phyloP scores from a whole-genome alignment of 2,888 invertebrate species.

The Lamellibrachia satsuma region DNA sequence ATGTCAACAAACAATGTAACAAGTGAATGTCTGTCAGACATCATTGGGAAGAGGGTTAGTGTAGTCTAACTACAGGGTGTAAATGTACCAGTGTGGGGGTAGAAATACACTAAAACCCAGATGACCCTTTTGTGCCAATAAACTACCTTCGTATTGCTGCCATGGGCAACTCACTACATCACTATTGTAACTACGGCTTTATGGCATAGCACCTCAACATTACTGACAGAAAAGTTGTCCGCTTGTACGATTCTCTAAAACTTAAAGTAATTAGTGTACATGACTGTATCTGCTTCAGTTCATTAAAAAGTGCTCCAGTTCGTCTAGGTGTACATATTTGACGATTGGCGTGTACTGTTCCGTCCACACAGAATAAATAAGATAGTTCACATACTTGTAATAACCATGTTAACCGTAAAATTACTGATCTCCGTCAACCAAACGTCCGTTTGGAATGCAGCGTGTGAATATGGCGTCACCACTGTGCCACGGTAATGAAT shows the following conservation, averaged over 20 bases:
- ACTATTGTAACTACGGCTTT: not conserved
- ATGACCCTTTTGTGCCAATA: not conserved
- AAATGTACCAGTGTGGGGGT: not conserved
- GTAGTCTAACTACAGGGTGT: not conserved
- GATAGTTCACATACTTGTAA: not conserved
- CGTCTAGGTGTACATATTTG: not conserved
- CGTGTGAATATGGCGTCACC: not conserved
- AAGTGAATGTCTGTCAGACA: not conserved
- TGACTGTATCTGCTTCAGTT: not conserved
- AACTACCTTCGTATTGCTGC: not conserved
- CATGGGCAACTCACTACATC: not conserved
- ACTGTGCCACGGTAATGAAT: not conserved
- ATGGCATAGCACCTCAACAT: not conserved
- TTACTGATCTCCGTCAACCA: slow-evolving; percentile 3
- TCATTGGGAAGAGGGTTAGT: not conserved
- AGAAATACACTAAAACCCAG: not conserved
- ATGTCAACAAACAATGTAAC: not conserved
- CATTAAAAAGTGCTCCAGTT: not conserved
- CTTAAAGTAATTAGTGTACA: not conserved
- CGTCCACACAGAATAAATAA: slow-evolving; percentile 10
- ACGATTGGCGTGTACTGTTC: not conserved
- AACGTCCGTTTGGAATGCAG: slow-evolving; percentile 11
- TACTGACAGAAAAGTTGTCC: not conserved
- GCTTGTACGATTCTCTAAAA: not conserved
- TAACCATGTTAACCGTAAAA: not conserved